Percentiles rank a stretch among this genome's conserved stretches.
phyloP scores from a whole-genome alignment of 1,140 invertebrate species.

The Aphidius gifuensis region DNA sequence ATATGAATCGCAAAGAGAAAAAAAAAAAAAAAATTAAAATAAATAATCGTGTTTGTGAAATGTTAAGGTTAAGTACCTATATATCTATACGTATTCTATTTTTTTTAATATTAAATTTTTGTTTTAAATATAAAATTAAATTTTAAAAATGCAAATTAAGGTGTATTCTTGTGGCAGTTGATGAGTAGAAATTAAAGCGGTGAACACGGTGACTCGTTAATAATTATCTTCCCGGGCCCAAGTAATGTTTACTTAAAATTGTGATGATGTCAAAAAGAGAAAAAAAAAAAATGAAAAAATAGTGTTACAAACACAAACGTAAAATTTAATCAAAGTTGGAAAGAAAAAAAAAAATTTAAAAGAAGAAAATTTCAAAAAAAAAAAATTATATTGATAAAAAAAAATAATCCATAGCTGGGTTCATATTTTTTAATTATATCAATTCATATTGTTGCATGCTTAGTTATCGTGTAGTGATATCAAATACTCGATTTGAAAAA shows the following conservation, averaged over 20 bases:
- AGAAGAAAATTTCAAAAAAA: too few relatives aligned
- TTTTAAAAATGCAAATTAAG: background rate
- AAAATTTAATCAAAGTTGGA: background rate
- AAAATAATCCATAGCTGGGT: slow-evolving; percentile 37
- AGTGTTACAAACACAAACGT: slow-evolving; percentile 8
- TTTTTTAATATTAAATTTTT: background rate
- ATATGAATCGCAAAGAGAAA: slow-evolving; percentile 29
- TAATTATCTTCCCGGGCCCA: slow-evolving; percentile 50
- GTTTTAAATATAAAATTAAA: background rate
- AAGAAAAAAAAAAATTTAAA: too few relatives aligned
- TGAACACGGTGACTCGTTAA: slow-evolving; percentile 41
- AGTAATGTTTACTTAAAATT: slow-evolving; percentile 47
- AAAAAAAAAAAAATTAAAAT: slow-evolving; percentile 19
- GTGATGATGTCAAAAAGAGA: slow-evolving; percentile 24
- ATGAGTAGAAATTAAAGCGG: slow-evolving; percentile 30
- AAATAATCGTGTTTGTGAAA: background rate
- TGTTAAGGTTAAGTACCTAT: too few relatives aligned
- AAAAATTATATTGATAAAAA: slow-evolving; percentile 6
- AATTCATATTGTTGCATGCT: slow-evolving; percentile 53
- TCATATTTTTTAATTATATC: slow-evolving; percentile 49
- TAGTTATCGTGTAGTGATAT: slow-evolving; percentile 46
- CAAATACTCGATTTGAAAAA: slow-evolving; percentile 8
- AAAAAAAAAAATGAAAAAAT: slow-evolving; percentile 23
- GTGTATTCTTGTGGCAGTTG: slow-evolving; percentile 6
- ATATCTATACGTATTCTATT: too few relatives aligned